Evolutionary conservation across 1,140 invertebrate species (phyloP), one percentile per base, ranked within the genome.

Genomic region (Ceratitis capitata): DNA sequence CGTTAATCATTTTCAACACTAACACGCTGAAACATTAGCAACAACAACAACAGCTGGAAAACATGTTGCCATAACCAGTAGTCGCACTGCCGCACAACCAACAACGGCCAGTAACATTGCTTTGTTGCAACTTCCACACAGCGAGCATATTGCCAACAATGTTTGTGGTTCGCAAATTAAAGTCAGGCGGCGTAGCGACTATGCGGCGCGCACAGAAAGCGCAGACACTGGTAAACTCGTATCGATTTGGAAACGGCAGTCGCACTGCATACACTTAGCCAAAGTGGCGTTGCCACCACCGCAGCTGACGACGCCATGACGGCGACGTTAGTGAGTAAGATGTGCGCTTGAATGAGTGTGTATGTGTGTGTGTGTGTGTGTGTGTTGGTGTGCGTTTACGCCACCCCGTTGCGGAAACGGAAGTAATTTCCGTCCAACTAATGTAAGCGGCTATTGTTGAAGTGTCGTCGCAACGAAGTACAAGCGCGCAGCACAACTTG

Each of bases 361-460:
- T n/a, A n/a, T n/a, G n/a, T n/a, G n/a, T n/a, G 4, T 56, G 51
- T 56, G 51, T 9, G 51, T 56, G n/a, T 12, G 10, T 56, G 51
- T 56, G 45, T n/a, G n/a, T n/a, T n/a, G n/a, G 3, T 16, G 6
- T 32, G 29, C 58, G 14, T 23, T 64, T 64, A 26, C 58, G 9
- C 58, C 26, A 3, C 58, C 58, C 26, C 58, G 58, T 26, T 29
- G n/a, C 58, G 58, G 58, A 64, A 64, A 64, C 58, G 58, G 58
- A 64, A 64, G 58, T 32, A 64, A 64, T 64, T 64, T 64, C 58
- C 58, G 58, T 64, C 58, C 26, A 64, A 64, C 58, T 64, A 64
- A 64, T 64, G 58, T 64, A 64, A 64, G 58, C 58, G 58, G 23
- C 23, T 23, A 64, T 64, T 64, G 58, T 64, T 64, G 29, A 64